Evolutionary conservation across 2,888 invertebrate species (phyloP), one percentile per base, ranked within the genome.

Genomic region (Mimas tiliae): DNA sequence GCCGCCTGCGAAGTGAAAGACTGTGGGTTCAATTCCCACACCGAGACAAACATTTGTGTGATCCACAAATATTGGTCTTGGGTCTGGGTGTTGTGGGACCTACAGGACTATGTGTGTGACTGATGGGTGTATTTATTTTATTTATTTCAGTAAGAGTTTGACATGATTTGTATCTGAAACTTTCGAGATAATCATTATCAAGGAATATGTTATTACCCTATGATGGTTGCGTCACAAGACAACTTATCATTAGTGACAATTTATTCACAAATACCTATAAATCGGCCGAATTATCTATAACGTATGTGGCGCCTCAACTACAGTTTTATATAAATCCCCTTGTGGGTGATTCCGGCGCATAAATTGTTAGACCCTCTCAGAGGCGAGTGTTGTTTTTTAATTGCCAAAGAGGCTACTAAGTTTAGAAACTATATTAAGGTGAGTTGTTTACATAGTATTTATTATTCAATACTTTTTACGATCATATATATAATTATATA

Each of bases 241-340:
- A 9, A 42, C 48, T 58, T 64, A 63, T 58, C 63, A 58, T n/a
- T 48, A 16, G 47, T 21, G 53, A 67, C 66, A 33, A 34, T 55
- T 63, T 47, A 66, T 58, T 38, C 19, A 16, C 19, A 62, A 52
- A 51, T 48, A 53, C 48, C 21, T 64, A 66, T 50, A 65, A 14
- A 66, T 63, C 55, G 53, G 66, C 66, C 63, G n/a, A 70, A 70
- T 70, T 65, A 72, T 70, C 69, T 58, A 42, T 64, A 47, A 67
- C 65, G 69, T 74, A 72, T 74, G 72, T 65, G 0, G 55, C 63
- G 48, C 9, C 12, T 62, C 62, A 64, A 50, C 68, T 69, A 66
- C 64, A 64, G 62, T 52, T 58, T 65, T 52, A 67, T 70, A 67
- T 71, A 72, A 67, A 70, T 68, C 68, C 67, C 65, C 67, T 66